phyloP scores from a whole-genome alignment of 2,797 vertebrate genomes.

The Hylomyscus alleni region DNA sequence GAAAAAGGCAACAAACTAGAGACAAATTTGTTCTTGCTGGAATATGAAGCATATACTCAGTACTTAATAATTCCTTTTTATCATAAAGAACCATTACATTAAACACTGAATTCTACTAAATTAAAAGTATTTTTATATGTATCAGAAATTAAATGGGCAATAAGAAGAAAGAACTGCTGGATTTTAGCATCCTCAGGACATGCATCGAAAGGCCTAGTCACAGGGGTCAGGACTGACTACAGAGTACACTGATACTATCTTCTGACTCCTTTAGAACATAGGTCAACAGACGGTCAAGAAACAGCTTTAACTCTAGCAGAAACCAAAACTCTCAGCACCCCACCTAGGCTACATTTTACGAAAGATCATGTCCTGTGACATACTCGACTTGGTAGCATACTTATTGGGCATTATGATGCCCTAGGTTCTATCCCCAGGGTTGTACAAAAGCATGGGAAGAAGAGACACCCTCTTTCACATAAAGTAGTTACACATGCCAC shows the following conservation, averaged over 20 bases:
- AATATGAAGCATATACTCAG: background rate
- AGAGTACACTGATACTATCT: background rate
- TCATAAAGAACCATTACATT: background rate
- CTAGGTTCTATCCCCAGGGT: background rate
- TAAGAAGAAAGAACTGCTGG: background rate
- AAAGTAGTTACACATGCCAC: background rate
- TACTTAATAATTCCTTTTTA: slow-evolving; percentile 41
- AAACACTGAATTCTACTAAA: background rate
- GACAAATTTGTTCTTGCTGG: background rate
- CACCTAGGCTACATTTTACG: background rate
- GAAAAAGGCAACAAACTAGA: slow-evolving; percentile 61
- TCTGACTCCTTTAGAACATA: background rate
- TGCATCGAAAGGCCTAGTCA: background rate
- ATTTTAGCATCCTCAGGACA: background rate
- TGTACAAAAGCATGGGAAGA: background rate
- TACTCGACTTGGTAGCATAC: background rate
- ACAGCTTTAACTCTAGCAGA: background rate
- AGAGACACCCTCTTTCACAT: background rate
- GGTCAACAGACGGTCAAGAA: background rate
- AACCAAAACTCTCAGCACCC: background rate
- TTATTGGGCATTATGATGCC: background rate
- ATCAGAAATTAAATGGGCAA: slow-evolving; percentile 18
- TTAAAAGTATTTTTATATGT: background rate
- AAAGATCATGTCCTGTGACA: background rate
- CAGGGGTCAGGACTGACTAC: background rate